A percentile compares a stretch with the other conserved stretches of the same genome.
Conservation (phyloP, 2,888 invertebrate species). For the Dicycla oo region DNA sequence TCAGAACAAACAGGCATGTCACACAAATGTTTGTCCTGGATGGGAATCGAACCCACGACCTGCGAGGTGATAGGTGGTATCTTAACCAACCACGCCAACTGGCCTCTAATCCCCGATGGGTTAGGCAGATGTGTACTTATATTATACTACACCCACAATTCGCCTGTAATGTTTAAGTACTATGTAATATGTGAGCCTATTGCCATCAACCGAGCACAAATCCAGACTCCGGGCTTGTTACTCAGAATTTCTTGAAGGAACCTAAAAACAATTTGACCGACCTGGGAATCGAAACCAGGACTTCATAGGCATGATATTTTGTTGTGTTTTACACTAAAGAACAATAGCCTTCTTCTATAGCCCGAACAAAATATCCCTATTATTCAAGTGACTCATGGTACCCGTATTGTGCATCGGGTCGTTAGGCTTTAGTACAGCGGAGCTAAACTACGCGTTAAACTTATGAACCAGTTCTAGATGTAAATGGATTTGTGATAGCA, state of each 20-base stretch:
- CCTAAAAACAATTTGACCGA: neutral
- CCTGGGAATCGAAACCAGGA: neutral
- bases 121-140: neutral
- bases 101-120: neutral
- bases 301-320: neutral
- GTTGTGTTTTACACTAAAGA: neutral
- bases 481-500: slow-evolving; percentile 8
- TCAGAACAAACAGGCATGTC: too few relatives aligned
- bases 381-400: slow-evolving; percentile 8
- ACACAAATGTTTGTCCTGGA: too few relatives aligned
- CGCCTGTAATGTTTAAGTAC: neutral
- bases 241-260: neutral
- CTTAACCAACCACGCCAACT: too few relatives aligned
- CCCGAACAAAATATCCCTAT: neutral
- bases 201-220: neutral
- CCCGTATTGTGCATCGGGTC: slow-evolving; percentile 22
- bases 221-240: neutral
- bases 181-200: neutral
- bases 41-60: too few relatives aligned
- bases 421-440: slow-evolving; percentile 34
- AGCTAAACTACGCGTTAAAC: slow-evolving; percentile 36
- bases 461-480: slow-evolving; percentile 31
- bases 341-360: neutral
- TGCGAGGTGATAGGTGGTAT: too few relatives aligned
- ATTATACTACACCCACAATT: neutral